A percentile compares a stretch with the other conserved stretches of the same genome.
These are phyloP conservation scores for Lacanobia wlatinum DNA, from an alignment of 2,888 invertebrate genomes.

Conservation along the genomic window DNA sequence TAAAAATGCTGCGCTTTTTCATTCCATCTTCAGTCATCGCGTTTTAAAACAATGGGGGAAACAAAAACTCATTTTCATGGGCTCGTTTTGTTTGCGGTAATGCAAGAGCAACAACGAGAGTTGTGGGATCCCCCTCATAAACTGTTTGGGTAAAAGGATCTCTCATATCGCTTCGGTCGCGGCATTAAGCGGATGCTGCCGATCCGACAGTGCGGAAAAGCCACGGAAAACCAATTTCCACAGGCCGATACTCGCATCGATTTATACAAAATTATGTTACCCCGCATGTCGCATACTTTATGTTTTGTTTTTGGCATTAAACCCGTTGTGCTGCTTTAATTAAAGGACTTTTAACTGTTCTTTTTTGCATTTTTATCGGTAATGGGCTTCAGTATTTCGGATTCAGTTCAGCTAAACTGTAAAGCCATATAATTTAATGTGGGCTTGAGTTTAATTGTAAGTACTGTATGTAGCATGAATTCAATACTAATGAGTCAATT, in stretches of 20 bases:
- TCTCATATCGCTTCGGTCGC: slow-evolving; percentile 75
- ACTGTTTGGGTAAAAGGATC: slow-evolving; percentile 76
- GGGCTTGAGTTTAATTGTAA: slow-evolving; percentile 40
- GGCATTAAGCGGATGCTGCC: slow-evolving; percentile 74
- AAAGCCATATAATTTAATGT: slow-evolving; percentile 34
- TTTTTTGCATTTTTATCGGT: slow-evolving; percentile 39
- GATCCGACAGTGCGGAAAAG: slow-evolving; percentile 75
- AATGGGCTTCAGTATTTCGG: slow-evolving; percentile 41
- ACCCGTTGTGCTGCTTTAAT: slow-evolving; percentile 55
- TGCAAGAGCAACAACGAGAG: slow-evolving; percentile 81
- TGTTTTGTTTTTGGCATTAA: slow-evolving; percentile 60
- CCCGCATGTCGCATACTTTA: slow-evolving; percentile 61
- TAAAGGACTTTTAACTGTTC: slow-evolving; percentile 48
- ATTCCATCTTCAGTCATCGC: slow-evolving; percentile 64
- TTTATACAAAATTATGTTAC: slow-evolving; percentile 67
- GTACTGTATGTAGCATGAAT: slow-evolving; percentile 27
- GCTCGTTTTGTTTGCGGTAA: slow-evolving; percentile 81
- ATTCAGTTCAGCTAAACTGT: slow-evolving; percentile 22
- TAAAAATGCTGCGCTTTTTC: slow-evolving; percentile 60
- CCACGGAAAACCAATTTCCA: slow-evolving; percentile 78
- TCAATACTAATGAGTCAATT: slow-evolving; percentile 54
- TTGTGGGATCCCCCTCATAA: slow-evolving; percentile 78
- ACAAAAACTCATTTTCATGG: slow-evolving; percentile 77
- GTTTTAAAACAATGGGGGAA: slow-evolving; percentile 73
- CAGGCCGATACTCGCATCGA: slow-evolving; percentile 64